A percentile compares a stretch with the other conserved stretches of the same genome.
Evolutionary conservation across 2,113 vertebrate species (phyloP).

Genomic region (Daubentonia madagascariensis): DNA sequence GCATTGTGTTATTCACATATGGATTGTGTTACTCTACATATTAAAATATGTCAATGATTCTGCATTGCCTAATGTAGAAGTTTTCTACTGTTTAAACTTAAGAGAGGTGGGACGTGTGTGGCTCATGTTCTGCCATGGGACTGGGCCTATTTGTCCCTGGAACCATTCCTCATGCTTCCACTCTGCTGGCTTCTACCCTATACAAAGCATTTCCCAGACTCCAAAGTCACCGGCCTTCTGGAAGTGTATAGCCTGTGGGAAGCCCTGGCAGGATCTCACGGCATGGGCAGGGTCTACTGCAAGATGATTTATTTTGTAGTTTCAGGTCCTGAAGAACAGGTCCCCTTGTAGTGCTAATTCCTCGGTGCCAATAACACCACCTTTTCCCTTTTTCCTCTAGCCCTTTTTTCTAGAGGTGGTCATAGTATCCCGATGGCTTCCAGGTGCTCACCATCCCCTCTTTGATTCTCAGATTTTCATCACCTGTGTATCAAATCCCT

Average conservation of each 20-base stretch:
- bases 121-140: not conserved
- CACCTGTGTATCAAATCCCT: not conserved
- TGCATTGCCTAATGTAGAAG: not conserved
- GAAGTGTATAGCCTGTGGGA: not conserved
- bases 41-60: not conserved
- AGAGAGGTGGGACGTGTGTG: not conserved
- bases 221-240: not conserved
- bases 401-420: not conserved
- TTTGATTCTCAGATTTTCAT: not conserved
- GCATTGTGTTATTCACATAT: not conserved
- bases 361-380: not conserved
- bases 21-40: not conserved
- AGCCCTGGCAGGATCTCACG: not conserved
- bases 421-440: not conserved
- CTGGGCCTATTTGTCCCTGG: not conserved
- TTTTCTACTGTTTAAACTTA: not conserved
- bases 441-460: not conserved
- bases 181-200: not conserved
- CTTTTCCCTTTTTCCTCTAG: not conserved
- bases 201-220: not conserved
- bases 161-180: not conserved
- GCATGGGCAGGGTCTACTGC: not conserved
- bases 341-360: not conserved
- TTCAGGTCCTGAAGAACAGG: not conserved
- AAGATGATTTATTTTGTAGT: not conserved